Percentiles rank a stretch among this genome's conserved stretches.
These are phyloP conservation scores for Sciaenops ocellatus DNA, from an alignment of 2,797 vertebrate genomes.

Conservation along the genomic window DNA sequence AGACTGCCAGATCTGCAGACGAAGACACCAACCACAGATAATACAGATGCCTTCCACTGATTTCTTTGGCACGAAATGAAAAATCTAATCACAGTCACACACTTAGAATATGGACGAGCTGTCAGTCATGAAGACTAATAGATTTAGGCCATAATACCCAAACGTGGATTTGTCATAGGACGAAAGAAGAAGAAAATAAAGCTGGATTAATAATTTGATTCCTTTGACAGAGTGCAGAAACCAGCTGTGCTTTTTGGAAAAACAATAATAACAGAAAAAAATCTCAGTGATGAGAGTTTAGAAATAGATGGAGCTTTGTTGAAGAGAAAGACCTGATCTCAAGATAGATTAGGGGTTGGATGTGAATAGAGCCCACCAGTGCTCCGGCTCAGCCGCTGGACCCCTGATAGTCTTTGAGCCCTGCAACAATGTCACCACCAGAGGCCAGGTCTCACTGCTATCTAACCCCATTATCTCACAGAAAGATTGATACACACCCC, in stretches of 20 bases:
- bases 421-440: conserved; percentile 91
- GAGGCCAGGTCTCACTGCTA: conserved; percentile 88
- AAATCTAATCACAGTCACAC: conserved; percentile 42
- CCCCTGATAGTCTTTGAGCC: conserved; percentile 88
- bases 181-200: conserved; percentile 72
- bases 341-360: conserved; percentile 87
- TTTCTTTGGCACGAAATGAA: conserved; percentile 32
- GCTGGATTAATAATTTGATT: conserved; percentile 90
- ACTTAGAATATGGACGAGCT: conserved; percentile 14
- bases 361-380: conserved; percentile 88
- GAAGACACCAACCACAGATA: not conserved
- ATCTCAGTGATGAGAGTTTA: conserved; percentile 78
- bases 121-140: conserved; percentile 76
- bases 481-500: conserved; percentile 86
- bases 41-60: not conserved
- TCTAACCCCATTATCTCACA: conserved; percentile 89
- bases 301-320: conserved; percentile 86
- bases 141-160: conserved; percentile 33
- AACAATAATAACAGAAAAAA: conserved; percentile 85
- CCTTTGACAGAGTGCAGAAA: conserved; percentile 84
- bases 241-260: conserved; percentile 88
- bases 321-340: conserved; percentile 84
- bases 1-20: not conserved
- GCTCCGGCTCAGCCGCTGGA: conserved; percentile 84
- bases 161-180: conserved; percentile 78